Base-by-base conservation (phyloP, 2,888 invertebrate genomes). In the Zelleria hepariella region DNA sequence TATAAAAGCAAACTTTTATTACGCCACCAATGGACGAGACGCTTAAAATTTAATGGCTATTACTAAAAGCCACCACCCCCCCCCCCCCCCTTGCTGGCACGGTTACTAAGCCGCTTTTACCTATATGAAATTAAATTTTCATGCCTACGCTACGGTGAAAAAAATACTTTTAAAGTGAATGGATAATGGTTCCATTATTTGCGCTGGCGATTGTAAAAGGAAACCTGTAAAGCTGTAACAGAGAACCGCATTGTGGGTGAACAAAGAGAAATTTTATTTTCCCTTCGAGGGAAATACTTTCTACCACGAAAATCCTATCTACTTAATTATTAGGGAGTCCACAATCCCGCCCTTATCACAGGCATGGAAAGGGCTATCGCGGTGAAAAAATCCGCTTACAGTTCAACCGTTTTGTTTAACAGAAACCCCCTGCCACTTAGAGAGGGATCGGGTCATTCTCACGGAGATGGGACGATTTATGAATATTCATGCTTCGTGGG, bases 1-100 rank as follows among this genome's bases (percentile, higher is more conserved):
- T 32, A 15, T 55, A 55, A 57, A 47, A 47, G 48, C 24, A 57
- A 32, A 48, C 23, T 57, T 47, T 57, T 57, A 57, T 57, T 55
- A 55, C 55, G 23, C 5, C 57, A 48, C 47, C 57, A 23, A 48
- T 57, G 48, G 57, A 57, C n/a, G 47, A 18, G 26, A 47, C 58
- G 62, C 59, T 62, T 62, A 63, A 68, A 67, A 67, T 69, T 68
- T 68, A 67, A 69, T 68, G 66, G 64, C 65, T 65, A 66, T 63
- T 61, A 63, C 64, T 67, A 67, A 68, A 68, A 69, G 64, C 64
- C 62, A 62, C 62, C 62, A 62, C 62, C 67, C 67, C 67, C 8
- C 3, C 32, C 20, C 25, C 58, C 47, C 7, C 8, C 47, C 5
- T 24, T 7, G 32, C 15, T 32, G 32, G 15, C 32, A 32, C n/a